phyloP scores from a whole-genome alignment of 2,888 invertebrate species.

The Mimas tiliae region DNA sequence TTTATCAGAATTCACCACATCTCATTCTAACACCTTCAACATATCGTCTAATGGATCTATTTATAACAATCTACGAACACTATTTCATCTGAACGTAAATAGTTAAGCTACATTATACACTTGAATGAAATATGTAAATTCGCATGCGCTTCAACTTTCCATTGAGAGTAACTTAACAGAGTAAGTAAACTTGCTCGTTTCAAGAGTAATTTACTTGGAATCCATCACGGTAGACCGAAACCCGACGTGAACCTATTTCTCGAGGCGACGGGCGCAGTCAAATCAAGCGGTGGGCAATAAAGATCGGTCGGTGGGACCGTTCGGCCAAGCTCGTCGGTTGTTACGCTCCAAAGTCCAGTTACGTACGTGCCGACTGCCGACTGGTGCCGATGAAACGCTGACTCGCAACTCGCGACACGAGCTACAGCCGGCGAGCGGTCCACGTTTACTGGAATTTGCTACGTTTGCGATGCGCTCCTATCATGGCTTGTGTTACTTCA shows the following conservation, averaged over 20 bases:
- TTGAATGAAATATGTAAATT: conserved; percentile 9
- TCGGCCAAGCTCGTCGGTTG: conserved; percentile 8
- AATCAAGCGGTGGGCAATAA: conserved; percentile 18
- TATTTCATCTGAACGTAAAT: neutral
- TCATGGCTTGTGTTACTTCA: conserved; percentile 13
- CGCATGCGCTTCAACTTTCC: neutral
- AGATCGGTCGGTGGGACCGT: conserved; percentile 14
- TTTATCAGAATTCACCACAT: no score
- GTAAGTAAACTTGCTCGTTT: conserved; percentile 7
- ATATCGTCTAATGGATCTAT: neutral
- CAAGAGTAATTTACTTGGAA: neutral
- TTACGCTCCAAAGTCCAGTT: conserved; percentile 38
- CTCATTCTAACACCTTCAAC: neutral
- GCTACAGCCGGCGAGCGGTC: conserved; percentile 28
- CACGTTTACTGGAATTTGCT: conserved; percentile 37
- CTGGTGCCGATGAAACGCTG: conserved; percentile 38
- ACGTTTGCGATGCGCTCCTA: conserved; percentile 29
- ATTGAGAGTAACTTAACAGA: neutral
- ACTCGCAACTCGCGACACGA: conserved; percentile 29
- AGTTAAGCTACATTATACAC: neutral
- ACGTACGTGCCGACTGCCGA: conserved; percentile 36
- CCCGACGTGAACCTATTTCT: conserved; percentile 33
- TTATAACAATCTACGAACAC: neutral
- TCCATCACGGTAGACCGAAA: conserved; percentile 2
- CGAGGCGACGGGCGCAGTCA: conserved; percentile 24